Conservation (phyloP, 2,797 vertebrate species). For the Chrosomus eos region DNA sequence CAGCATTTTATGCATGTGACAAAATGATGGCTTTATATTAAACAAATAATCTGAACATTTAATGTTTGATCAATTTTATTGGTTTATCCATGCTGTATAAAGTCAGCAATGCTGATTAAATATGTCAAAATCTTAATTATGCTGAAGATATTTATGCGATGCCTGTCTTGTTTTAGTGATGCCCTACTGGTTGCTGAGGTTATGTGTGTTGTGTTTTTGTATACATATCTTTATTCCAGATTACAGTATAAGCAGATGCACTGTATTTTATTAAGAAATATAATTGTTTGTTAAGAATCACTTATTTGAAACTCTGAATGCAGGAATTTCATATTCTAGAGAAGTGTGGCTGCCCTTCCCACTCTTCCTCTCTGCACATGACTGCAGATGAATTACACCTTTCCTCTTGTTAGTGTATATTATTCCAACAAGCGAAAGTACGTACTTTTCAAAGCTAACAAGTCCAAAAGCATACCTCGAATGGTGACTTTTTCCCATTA, state of each 20-base stretch:
- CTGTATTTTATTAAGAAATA: background rate
- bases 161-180: background rate
- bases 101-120: background rate
- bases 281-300: background rate
- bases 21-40: background rate
- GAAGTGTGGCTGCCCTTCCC: background rate
- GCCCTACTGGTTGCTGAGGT: constrained; percentile 40
- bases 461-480: too few species aligned
- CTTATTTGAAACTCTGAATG: background rate
- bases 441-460: too few species aligned
- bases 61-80: background rate
- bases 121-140: background rate
- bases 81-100: too few species aligned
- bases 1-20: background rate
- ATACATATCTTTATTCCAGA: background rate
- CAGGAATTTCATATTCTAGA: background rate
- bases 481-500: too few species aligned
- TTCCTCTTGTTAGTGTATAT: too few species aligned
- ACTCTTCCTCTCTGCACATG: background rate
- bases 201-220: background rate
- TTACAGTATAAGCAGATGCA: background rate
- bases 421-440: too few species aligned
- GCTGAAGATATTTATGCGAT: background rate
- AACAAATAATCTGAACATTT: background rate
- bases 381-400: too few species aligned